Base-by-base conservation (phyloP, 2,797 vertebrate species). In the Sebastes oblongus region DNA sequence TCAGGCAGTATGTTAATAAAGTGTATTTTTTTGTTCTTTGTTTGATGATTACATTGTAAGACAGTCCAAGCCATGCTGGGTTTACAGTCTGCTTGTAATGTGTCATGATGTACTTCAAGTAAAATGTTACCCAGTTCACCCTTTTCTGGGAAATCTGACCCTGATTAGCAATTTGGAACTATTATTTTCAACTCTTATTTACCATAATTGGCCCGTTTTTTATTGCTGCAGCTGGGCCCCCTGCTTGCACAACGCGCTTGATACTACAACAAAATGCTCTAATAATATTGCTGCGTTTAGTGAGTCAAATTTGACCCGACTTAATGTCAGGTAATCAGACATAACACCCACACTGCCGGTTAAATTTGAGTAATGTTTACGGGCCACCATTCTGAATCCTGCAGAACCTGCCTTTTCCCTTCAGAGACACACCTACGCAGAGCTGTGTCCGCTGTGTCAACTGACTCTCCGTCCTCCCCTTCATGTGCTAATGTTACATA, bases 401-500 rank as follows among this genome's bases (percentile, higher is more conserved):
- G 11, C 52, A 30, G 58, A 69, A 70, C 14, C 8, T 14, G 3
- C 25, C 8, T 8, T 56, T 55, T 30, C 6, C 36, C 34, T 32
- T 25, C 25, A 59, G 7, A 59, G 25, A 27, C 56, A 18, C 42
- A 18, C 42, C 16, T 46, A 46, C 16, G 16, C 16, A 18, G 42
- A 46, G 42, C 42, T 46, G 42, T 46, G 42, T 18, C 3, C 5
- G 2, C 36, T 39, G 36, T 39, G 13, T 39, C 13, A 14, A 39
- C 13, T 39, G 13, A 39, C 36, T 39, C 13, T 39, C 36, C 13
- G 2, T 39, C 80, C 79, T 64, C 66, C 32, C 61, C 56, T 78
- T 85, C 42, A 72, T 73, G 36, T 39, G 36, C 36, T 39, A 4
- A 36, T 61, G 55, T 90, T 88, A 72, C 79, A 67, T 84, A 83